Evolutionary conservation across 2,113 vertebrate genomes (phyloP), one percentile per base, ranked within the genome.

Genomic region (Pluvianellus socialis): DNA sequence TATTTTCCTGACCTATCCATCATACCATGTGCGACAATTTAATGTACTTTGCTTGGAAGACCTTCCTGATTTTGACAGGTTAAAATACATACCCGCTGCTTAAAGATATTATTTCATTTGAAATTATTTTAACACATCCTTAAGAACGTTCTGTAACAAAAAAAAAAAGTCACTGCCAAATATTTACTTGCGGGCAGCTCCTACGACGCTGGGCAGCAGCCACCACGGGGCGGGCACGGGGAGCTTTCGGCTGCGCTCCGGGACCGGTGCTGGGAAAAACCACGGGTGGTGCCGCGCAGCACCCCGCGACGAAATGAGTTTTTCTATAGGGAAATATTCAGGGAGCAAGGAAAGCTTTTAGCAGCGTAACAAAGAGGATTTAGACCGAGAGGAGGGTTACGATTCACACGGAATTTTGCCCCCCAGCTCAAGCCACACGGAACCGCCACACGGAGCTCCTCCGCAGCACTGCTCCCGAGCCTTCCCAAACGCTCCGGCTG

Each of bases 401-500:
- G 9, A 9, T n/a, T 32, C 12, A 11, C 2, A 9, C 5, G 55
- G 68, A 17, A 2, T 45, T 45, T 20, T 32, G 4, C 1, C 32
- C 50, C 35, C 11, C 42, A 32, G 1, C 5, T 14, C 26, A 8
- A 9, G 10, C 7, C 21, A 12, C 28, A 6, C 14, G 28, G 16
- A 1, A 1, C 9, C 1, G 6, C 3, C 3, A 1, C 3, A 0
- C 17, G 42, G 18, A 68, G 28, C 28, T 4, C 1, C 32, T 20
- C 40, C 4, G 7, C 17, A 27, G 80, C 26, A 1, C 35, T 1
- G 21, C 1, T 20, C 49, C 58, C 7, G 49, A 35, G 50, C 55
- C 26, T 9, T 26, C 35, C 2, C 4, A 0, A 2, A 2, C 18
- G 1, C 28, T 1, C 58, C 2, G 1, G 35, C 4, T 4, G 3